Conservation (phyloP, 92 coral and sea anemone species). For the Heliopora coerulea region DNA sequence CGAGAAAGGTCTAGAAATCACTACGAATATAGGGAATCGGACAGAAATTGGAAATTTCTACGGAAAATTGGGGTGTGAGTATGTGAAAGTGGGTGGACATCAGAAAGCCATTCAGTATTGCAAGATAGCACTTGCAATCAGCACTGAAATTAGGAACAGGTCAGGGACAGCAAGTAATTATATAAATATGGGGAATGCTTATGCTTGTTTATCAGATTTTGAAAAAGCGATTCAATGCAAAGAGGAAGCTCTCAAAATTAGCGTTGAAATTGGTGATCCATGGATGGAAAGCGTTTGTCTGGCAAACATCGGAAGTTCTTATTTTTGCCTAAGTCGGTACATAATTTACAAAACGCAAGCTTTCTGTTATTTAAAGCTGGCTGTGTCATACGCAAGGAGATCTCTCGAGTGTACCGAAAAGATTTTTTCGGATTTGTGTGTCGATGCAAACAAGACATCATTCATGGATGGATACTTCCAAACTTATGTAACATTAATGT, state of each 20-base stretch:
- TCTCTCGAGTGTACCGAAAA: neutral
- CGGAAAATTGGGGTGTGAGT: constrained; percentile 40
- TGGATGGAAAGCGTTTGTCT: neutral
- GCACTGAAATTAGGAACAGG: constrained; percentile 25
- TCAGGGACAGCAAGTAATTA: constrained; percentile 25
- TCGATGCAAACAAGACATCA: constrained; percentile 9
- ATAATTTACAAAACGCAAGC: neutral
- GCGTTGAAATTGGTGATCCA: constrained; percentile 35
- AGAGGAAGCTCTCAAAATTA: constrained; percentile 36
- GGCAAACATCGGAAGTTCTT: neutral
- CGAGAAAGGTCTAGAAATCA: constrained; percentile 33
- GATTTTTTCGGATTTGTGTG: neutral
- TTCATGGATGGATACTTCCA: neutral
- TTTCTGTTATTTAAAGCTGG: neutral
- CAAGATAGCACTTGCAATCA: constrained; percentile 28
- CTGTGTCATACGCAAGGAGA: neutral
- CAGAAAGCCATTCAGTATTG: constrained; percentile 27
- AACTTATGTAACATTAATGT: neutral
- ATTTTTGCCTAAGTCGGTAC: neutral
- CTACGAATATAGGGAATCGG: constrained; percentile 26
- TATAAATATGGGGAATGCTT: constrained; percentile 42
- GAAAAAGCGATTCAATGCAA: constrained; percentile 32
- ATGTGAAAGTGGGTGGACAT: constrained; percentile 17
- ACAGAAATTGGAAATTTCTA: constrained; percentile 14
- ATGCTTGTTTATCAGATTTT: constrained; percentile 20